phyloP scores from a whole-genome alignment of 2,797 vertebrate genomes.

The Novumbra hubbsi region DNA sequence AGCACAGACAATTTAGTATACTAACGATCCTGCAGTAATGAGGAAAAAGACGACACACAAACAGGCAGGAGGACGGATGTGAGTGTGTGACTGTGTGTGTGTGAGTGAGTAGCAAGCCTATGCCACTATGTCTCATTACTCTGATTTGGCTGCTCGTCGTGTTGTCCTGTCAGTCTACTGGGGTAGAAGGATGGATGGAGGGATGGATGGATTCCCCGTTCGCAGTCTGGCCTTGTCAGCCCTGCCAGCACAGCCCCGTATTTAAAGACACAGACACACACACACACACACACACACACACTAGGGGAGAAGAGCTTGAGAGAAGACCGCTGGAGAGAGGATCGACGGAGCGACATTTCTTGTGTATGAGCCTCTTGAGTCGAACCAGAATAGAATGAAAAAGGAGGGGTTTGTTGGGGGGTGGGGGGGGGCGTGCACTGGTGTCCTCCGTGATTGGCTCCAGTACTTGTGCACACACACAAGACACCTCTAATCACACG shows the following conservation, averaged over 20 bases:
- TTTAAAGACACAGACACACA: too few relatives aligned
- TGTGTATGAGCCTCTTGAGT: too few relatives aligned
- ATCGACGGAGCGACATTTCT: neutral
- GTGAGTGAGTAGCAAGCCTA: slow-evolving; percentile 57
- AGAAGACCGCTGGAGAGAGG: neutral
- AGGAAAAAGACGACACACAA: too few relatives aligned
- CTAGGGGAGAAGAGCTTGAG: slow-evolving; percentile 4
- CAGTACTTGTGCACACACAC: slow-evolving; percentile 1
- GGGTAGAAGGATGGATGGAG: slow-evolving; percentile 56
- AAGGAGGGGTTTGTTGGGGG: neutral
- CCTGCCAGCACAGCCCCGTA: slow-evolving; percentile 52
- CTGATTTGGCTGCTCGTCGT: slow-evolving; percentile 72
- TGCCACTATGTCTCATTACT: slow-evolving; percentile 77
- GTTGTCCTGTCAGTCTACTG: slow-evolving; percentile 71
- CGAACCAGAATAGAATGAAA: neutral
- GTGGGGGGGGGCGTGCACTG: neutral
- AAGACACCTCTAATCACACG: slow-evolving; percentile 52
- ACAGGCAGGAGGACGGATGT: slow-evolving; percentile 60
- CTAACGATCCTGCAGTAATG: neutral
- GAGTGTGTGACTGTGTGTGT: slow-evolving; percentile 8
- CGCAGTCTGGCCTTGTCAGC: slow-evolving; percentile 62
- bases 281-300: slow-evolving; percentile 14
- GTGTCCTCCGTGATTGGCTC: slow-evolving; percentile 2
- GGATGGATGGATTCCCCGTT: slow-evolving; percentile 52
- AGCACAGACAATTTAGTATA: neutral